Evolutionary conservation across 2,888 invertebrate genomes (phyloP).

Genomic region (Eilema depressum): DNA sequence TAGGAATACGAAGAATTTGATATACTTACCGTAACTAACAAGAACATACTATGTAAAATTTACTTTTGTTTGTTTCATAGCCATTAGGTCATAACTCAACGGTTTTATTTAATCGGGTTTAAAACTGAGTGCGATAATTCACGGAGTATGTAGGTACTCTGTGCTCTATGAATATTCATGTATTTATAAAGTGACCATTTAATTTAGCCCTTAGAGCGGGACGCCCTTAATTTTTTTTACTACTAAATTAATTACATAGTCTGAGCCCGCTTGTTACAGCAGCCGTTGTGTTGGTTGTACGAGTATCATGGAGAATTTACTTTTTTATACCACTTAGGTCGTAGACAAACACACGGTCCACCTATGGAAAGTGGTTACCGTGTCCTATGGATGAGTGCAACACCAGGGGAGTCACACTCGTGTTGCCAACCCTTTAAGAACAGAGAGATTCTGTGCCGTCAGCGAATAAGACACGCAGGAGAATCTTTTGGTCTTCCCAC

Average conservation of each 20-base stretch:
- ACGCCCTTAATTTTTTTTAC: not conserved
- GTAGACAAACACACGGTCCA: too few relatives aligned
- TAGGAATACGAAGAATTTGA: conserved; percentile 14
- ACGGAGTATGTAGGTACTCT: not conserved
- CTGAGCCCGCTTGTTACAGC: not conserved
- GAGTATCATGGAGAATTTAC: not conserved
- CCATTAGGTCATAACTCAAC: not conserved
- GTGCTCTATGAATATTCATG: not conserved
- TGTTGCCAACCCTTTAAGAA: too few relatives aligned
- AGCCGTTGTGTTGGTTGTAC: not conserved
- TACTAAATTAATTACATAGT: not conserved
- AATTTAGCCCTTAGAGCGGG: not conserved
- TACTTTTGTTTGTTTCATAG: conserved; percentile 2
- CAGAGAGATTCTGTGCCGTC: too few relatives aligned
- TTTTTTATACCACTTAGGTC: too few relatives aligned
- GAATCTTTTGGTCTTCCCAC: too few relatives aligned
- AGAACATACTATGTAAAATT: not conserved
- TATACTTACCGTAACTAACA: conserved; percentile 17
- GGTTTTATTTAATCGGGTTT: not conserved
- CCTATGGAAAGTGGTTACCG: too few relatives aligned
- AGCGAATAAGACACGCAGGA: too few relatives aligned
- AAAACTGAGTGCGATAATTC: not conserved
- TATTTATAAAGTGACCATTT: not conserved
- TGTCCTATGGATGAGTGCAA: too few relatives aligned
- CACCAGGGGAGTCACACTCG: too few relatives aligned